These are phyloP conservation scores for Scaptomyza cyrtandrae DNA, from an alignment of 2,888 invertebrate genomes.

Conservation along the genomic window DNA sequence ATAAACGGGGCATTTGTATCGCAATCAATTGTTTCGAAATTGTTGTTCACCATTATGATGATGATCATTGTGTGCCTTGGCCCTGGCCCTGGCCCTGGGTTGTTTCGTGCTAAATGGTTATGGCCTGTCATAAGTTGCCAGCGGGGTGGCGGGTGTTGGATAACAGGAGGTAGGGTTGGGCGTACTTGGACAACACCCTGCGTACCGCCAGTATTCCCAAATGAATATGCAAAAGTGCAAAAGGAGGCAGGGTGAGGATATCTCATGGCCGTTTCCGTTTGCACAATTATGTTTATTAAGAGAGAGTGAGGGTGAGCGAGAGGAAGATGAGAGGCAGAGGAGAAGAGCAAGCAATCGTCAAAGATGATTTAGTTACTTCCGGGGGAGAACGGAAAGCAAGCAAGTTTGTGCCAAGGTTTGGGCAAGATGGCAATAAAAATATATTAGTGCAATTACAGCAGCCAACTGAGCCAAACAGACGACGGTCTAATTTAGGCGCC, in stretches of 20 bases:
- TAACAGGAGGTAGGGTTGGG: no score
- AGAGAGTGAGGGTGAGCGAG: conserved; percentile 34
- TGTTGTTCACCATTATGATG: conserved; percentile 78
- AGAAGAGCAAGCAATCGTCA: conserved; percentile 66
- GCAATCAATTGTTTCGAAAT: conserved; percentile 79
- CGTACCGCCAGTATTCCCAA: conserved; percentile 74
- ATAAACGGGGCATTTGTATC: conserved; percentile 81
- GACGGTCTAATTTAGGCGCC: conserved; percentile 68
- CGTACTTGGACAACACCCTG: conserved; percentile 8
- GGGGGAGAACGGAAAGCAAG: conserved; percentile 26
- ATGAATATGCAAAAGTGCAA: conserved; percentile 82
- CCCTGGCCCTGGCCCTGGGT: conserved; percentile 1
- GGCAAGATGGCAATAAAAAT: conserved; percentile 78
- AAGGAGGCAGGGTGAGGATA: conserved; percentile 54
- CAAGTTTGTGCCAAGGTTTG: conserved; percentile 9
- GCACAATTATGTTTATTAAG: conserved; percentile 82
- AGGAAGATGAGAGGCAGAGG: no score
- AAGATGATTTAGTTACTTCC: conserved; percentile 83
- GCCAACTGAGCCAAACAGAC: conserved; percentile 63
- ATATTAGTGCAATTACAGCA: conserved; percentile 82
- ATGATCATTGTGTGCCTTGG: conserved; percentile 57
- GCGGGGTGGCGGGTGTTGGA: conserved; percentile 28
- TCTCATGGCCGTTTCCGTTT: conserved; percentile 80
- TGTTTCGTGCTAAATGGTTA: conserved; percentile 73
- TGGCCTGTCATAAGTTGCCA: conserved; percentile 79